These are phyloP conservation scores for Cyrtodaria siliqua DNA, from an alignment of 2,888 invertebrate species.

Conservation along the genomic window DNA sequence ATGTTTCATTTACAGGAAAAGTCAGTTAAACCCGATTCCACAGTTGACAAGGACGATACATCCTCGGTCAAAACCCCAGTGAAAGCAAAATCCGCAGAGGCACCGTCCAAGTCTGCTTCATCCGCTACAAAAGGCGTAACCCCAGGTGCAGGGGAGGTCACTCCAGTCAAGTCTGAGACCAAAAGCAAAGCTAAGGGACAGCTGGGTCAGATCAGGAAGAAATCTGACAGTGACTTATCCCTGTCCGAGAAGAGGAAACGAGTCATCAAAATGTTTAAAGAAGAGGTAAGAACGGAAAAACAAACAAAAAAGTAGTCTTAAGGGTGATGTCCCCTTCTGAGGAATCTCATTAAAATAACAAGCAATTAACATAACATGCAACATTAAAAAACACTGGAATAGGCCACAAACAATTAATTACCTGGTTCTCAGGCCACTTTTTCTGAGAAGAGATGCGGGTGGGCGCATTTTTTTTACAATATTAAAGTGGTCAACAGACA, in stretches of 20 bases:
- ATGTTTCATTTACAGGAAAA: too few relatives aligned
- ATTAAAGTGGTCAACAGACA: too few relatives aligned
- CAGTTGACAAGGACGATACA: slow-evolving; percentile 24
- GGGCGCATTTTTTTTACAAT: too few relatives aligned
- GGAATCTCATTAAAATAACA: too few relatives aligned
- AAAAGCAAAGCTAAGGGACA: not conserved
- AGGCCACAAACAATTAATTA: too few relatives aligned
- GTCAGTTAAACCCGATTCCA: slow-evolving; percentile 25
- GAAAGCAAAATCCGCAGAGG: slow-evolving; percentile 6
- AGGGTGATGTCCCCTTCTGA: too few relatives aligned
- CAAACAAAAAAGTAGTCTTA: too few relatives aligned
- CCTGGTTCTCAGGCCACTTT: too few relatives aligned
- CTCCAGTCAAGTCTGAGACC: slow-evolving; percentile 7
- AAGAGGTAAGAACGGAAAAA: slow-evolving; percentile 30
- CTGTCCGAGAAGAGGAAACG: slow-evolving; percentile 50
- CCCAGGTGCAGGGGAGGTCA: slow-evolving; percentile 11
- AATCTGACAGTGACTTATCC: slow-evolving; percentile 4
- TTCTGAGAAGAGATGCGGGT: too few relatives aligned
- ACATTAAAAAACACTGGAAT: too few relatives aligned
- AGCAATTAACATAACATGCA: too few relatives aligned
- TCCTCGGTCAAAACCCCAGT: slow-evolving; percentile 13
- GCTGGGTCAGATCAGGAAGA: slow-evolving; percentile 10
- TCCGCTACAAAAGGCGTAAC: not conserved
- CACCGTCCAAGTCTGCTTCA: not conserved
- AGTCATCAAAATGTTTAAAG: slow-evolving; percentile 49